Evolutionary conservation across 2,113 vertebrate genomes (phyloP).

Genomic region (Sphyrna mokarran): DNA sequence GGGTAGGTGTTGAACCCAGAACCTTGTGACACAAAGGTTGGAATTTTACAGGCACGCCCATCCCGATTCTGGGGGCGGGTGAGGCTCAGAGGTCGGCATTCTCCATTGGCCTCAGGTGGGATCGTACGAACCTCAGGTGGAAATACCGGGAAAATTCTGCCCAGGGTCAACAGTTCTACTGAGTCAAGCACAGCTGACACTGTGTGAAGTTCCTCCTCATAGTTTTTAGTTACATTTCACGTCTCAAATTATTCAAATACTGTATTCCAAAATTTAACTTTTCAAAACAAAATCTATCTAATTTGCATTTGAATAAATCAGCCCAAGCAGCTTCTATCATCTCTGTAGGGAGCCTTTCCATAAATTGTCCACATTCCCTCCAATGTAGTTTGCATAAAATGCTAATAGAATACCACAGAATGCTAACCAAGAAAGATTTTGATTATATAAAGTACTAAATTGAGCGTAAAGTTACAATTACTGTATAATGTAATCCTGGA

Average conservation of each 20-base stretch:
- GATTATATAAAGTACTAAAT: neutral
- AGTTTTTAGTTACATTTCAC: neutral
- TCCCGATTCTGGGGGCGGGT: too few species aligned
- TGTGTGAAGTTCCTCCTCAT: neutral
- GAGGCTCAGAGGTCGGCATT: too few species aligned
- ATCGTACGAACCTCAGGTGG: too few species aligned
- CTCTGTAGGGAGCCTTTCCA: neutral
- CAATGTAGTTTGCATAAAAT: neutral
- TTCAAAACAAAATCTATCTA: neutral
- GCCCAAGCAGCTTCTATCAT: neutral
- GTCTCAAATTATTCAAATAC: neutral
- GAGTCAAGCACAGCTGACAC: too few species aligned
- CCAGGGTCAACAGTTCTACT: too few species aligned
- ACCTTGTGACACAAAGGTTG: neutral
- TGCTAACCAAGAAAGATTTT: neutral
- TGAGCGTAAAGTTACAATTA: neutral
- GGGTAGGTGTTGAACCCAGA: neutral
- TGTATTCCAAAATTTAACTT: neutral
- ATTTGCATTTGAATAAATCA: neutral
- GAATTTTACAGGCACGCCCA: too few species aligned
- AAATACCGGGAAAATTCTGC: too few species aligned
- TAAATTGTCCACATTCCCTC: neutral
- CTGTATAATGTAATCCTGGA: neutral
- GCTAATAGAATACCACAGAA: neutral
- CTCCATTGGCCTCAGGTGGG: too few species aligned